These are phyloP conservation scores for Urosaurus nigricauda DNA, from an alignment of 2,797 vertebrate genomes.

Conservation along the genomic window DNA sequence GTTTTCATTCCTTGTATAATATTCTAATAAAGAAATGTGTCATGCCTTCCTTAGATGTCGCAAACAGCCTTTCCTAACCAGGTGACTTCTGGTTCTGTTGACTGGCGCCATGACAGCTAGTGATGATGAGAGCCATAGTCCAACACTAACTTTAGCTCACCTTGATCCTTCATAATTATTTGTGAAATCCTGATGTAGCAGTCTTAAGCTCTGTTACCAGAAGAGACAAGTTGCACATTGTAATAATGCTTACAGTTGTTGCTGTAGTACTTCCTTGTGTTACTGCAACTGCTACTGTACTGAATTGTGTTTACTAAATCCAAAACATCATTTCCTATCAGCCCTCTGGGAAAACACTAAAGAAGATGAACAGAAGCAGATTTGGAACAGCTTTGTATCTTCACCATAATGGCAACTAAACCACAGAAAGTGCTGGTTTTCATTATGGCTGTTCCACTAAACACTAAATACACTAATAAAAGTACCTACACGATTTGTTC, in stretches of 20 bases:
- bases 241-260: too few relatives aligned
- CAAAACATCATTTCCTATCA: not conserved
- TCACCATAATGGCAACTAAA: constrained; percentile 2
- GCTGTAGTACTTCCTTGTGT: not conserved
- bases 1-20: not conserved
- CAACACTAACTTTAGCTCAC: too few relatives aligned
- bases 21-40: not conserved
- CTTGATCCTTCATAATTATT: too few relatives aligned
- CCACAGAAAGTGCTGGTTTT: not conserved
- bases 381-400: not conserved
- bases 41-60: not conserved
- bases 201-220: too few relatives aligned
- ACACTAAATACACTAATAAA: not conserved
- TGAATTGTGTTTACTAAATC: not conserved
- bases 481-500: constrained; percentile 16
- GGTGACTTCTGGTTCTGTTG: too few relatives aligned
- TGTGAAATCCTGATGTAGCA: too few relatives aligned
- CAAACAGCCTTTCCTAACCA: not conserved
- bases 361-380: not conserved
- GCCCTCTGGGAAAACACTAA: too few relatives aligned
- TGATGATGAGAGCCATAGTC: too few relatives aligned
- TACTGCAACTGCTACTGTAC: not conserved
- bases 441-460: not conserved
- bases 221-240: too few relatives aligned
- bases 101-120: too few relatives aligned